A percentile compares a stretch with the other conserved stretches of the same genome.
phyloP scores from a whole-genome alignment of 1,140 invertebrate species.

The Matsumurasca onukii region DNA sequence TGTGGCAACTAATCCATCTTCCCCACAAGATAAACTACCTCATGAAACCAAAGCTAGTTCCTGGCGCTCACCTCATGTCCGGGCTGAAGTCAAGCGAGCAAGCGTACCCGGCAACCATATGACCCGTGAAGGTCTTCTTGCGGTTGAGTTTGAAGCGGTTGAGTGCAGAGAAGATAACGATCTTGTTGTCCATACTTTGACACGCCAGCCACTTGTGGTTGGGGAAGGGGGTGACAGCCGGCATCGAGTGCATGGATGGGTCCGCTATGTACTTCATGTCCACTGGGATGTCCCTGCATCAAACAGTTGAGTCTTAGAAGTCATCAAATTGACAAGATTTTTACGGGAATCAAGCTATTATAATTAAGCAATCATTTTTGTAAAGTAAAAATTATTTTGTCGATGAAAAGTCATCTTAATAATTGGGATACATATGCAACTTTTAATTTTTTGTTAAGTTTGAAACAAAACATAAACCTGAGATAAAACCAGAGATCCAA shows the following conservation, averaged over 20 bases:
- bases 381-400: too few species aligned
- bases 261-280: constrained; percentile 99
- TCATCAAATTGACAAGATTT: too few species aligned
- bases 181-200: constrained; percentile 99
- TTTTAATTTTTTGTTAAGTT: too few species aligned
- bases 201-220: constrained; percentile 99
- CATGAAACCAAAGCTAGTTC: too few species aligned
- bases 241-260: constrained; percentile 99
- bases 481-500: too few species aligned
- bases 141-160: constrained; percentile 97
- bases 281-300: constrained; percentile 92
- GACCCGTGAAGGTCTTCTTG: constrained; percentile 97
- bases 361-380: too few species aligned
- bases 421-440: too few species aligned
- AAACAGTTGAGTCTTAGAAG: constrained; percentile 31
- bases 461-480: too few species aligned
- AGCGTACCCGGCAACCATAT: constrained; percentile 99
- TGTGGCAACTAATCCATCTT: too few species aligned
- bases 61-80: constrained; percentile 83
- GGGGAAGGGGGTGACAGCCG: constrained; percentile 89
- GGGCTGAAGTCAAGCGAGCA: constrained; percentile 97
- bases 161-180: constrained; percentile 95
- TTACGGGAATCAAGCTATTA: too few species aligned
- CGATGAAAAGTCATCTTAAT: too few species aligned
- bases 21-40: too few species aligned